phyloP scores from a whole-genome alignment of 2,797 vertebrate genomes.

The Bradypodion ventrale region DNA sequence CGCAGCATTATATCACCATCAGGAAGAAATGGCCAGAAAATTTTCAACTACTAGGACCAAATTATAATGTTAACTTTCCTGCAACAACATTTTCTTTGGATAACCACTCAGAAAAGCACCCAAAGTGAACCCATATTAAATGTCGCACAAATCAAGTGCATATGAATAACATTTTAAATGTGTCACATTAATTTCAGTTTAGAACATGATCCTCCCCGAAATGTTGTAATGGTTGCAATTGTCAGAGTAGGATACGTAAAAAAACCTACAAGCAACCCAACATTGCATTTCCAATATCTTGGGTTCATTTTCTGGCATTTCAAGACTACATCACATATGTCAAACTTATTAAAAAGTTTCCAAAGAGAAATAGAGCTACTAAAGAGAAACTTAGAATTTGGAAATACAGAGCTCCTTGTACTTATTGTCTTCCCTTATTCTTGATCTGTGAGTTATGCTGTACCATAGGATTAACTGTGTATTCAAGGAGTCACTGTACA shows the following conservation, averaged over 20 bases:
- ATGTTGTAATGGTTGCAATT: background rate
- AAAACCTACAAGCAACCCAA: too few species aligned
- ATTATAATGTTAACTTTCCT: slow-evolving; percentile 9
- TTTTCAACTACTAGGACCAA: background rate
- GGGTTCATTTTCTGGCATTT: background rate
- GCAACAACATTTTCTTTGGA: slow-evolving; percentile 5
- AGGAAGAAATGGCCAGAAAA: background rate
- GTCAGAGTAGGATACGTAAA: background rate
- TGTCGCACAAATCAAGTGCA: slow-evolving; percentile 13
- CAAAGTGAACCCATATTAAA: slow-evolving; percentile 1
- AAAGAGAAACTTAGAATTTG: too few species aligned
- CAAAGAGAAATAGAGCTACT: background rate
- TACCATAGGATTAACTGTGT: too few species aligned
- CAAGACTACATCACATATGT: background rate
- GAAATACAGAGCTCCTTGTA: too few species aligned
- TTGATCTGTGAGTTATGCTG: too few species aligned
- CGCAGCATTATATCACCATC: background rate
- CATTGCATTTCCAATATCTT: background rate
- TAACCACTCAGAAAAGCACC: background rate
- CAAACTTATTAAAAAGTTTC: background rate
- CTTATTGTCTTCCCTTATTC: too few species aligned
- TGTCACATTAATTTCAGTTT: slow-evolving; percentile 1
- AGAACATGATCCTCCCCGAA: background rate
- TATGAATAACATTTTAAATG: background rate
- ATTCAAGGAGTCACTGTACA: too few species aligned